A percentile compares a stretch with the other conserved stretches of the same genome.
Conservation (phyloP, 2,797 vertebrate genomes). For the Valencia hispanica region DNA sequence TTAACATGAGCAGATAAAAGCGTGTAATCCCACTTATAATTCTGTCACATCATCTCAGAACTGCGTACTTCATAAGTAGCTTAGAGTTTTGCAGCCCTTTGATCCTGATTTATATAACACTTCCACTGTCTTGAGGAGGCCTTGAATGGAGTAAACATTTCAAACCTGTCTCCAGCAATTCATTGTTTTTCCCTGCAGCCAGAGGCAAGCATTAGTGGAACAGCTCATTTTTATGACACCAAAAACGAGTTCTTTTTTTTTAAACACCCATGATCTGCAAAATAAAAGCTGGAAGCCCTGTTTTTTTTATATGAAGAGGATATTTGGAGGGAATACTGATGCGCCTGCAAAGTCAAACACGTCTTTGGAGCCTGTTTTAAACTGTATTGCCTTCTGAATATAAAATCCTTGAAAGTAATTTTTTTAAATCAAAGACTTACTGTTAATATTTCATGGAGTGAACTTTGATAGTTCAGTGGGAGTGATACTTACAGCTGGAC, state of each 20-base stretch:
- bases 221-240: background rate
- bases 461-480: background rate
- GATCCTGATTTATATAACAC: conserved; percentile 7
- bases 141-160: conserved; percentile 23
- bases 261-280: background rate
- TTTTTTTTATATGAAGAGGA: background rate
- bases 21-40: background rate
- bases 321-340: conserved; percentile 13
- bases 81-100: conserved; percentile 8
- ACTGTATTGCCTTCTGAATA: background rate
- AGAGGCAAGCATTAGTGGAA: conserved; percentile 2
- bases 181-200: conserved; percentile 8
- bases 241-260: background rate
- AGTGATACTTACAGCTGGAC: conserved; percentile 91
- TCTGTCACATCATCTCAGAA: background rate
- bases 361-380: background rate
- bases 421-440: background rate
- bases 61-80: conserved; percentile 1
- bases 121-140: conserved; percentile 1
- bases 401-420: background rate
- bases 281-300: conserved; percentile 10
- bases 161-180: conserved; percentile 24
- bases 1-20: conserved; percentile 3
- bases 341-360: background rate
- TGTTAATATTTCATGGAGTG: conserved; percentile 2